Evolutionary conservation across 2,113 vertebrate species (phyloP), one percentile per base, ranked within the genome.

Genomic region (Elanus axillaris): DNA sequence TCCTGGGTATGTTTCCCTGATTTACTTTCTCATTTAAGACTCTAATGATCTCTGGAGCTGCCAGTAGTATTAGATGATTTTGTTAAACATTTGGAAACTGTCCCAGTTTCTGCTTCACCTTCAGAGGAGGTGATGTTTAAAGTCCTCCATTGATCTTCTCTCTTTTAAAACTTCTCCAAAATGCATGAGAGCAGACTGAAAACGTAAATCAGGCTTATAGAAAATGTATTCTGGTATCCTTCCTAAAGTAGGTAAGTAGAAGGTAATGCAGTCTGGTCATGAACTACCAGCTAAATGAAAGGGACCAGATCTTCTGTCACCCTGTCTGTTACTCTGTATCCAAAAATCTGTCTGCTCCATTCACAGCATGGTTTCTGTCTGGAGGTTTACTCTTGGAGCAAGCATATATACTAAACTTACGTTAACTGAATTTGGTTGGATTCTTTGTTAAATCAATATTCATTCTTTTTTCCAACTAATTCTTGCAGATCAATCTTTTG

Each of bases 21-120:
- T 96, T 93, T 91, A 26, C 85, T 68, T 63, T 94, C 88, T 92
- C 81, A 83, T 97, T 97, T 96, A 91, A 85, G 91, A 90, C 90
- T 90, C 74, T 97, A 93, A 98, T 96, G 95, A 97, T 97, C 93
- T 97, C 94, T 95, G 94, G 90, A 97, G 92, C 96, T 95, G 93
- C 92, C 67, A 94, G 95, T 62, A 95, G 76, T 91, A 84, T 96
- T 96, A 93, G 96, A 90, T 96, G 94, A 94, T 97, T 98, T 98
- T 95, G 95, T 96, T 96, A 94, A 98, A 96, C 90, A 82, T 92
- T 97, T 98, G 98, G 97, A 97, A 93, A 76, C 72, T 94, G 93
- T 92, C 97, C 98, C 93, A 95, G 97, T 97, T 97, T 97, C 94
- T 95, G 96, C 88, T 97, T 98, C 96, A 98, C 97, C 97, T 98